A percentile compares a stretch with the other conserved stretches of the same genome.
Conservation (phyloP, 2,888 invertebrate species). For the Trypoxylon attenuatum region DNA sequence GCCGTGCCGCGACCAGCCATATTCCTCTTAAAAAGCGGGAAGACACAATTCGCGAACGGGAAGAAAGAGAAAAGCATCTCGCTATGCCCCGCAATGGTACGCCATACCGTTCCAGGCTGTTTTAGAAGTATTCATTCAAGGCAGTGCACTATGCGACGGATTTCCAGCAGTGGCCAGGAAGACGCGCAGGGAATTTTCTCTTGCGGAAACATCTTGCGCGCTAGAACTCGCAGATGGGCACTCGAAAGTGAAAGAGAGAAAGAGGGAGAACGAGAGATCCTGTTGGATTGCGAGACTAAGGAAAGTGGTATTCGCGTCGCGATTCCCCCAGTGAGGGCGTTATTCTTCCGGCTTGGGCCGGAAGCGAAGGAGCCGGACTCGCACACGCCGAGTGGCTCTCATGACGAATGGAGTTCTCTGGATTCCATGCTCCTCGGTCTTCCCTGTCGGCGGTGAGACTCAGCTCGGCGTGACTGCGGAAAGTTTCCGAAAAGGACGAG, state of each 20-base stretch:
- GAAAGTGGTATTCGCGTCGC: slow-evolving; percentile 29
- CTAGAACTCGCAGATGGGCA: slow-evolving; percentile 51
- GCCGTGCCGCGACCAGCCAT: background rate
- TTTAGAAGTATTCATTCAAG: slow-evolving; percentile 25
- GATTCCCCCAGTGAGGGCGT: slow-evolving; percentile 26
- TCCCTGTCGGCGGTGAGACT: background rate
- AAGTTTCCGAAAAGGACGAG: slow-evolving; percentile 20
- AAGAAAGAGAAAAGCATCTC: slow-evolving; percentile 12
- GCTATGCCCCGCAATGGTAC: no score
- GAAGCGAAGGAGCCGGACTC: slow-evolving; percentile 29
- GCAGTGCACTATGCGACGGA: slow-evolving; percentile 7
- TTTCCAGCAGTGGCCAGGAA: slow-evolving; percentile 38
- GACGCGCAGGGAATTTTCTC: slow-evolving; percentile 42
- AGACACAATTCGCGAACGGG: background rate
- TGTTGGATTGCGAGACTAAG: slow-evolving; percentile 26
- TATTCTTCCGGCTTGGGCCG: slow-evolving; percentile 25
- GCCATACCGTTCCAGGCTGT: no score
- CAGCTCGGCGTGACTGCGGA: background rate
- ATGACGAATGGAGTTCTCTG: slow-evolving; percentile 50
- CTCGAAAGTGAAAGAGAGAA: no score
- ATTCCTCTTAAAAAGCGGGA: slow-evolving; percentile 14
- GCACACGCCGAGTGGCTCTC: slow-evolving; percentile 34
- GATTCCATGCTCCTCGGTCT: slow-evolving; percentile 5
- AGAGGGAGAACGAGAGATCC: slow-evolving; percentile 25
- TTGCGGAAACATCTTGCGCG: slow-evolving; percentile 59